A percentile compares a stretch with the other conserved stretches of the same genome.
These are phyloP conservation scores for Tachystola acroxantha DNA, from an alignment of 2,888 invertebrate species.

Conservation along the genomic window DNA sequence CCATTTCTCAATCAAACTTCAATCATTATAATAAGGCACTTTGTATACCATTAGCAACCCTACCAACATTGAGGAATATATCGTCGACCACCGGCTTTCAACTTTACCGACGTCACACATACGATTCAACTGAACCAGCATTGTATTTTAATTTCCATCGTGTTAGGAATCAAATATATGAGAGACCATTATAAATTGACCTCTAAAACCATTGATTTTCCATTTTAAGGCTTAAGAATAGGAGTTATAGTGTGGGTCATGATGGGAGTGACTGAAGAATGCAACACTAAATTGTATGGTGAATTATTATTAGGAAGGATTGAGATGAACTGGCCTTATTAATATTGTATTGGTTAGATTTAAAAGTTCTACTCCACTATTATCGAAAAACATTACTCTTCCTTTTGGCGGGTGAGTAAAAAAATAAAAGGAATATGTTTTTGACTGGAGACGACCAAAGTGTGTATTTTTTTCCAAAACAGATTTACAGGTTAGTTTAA, in stretches of 20 bases:
- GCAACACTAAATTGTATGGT: neutral
- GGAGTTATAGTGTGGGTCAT: conserved; percentile 17
- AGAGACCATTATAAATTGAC: conserved; percentile 15
- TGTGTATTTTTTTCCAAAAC: too few species aligned
- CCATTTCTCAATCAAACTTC: conserved; percentile 4
- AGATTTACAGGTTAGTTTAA: too few species aligned
- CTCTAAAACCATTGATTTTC: conserved; percentile 9
- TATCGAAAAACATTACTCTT: too few species aligned
- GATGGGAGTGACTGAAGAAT: neutral
- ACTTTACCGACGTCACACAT: conserved; percentile 62
- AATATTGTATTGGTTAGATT: conserved; percentile 18
- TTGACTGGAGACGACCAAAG: too few species aligned
- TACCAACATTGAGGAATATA: conserved; percentile 55
- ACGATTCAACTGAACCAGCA: conserved; percentile 50
- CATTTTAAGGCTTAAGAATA: conserved; percentile 16
- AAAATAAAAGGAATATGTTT: too few species aligned
- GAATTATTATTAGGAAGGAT: conserved; percentile 20
- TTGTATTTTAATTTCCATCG: conserved; percentile 68
- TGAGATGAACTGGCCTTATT: conserved; percentile 30
- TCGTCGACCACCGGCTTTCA: conserved; percentile 59
- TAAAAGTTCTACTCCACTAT: too few species aligned
- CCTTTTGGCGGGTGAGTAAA: too few species aligned
- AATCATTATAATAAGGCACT: conserved; percentile 7
- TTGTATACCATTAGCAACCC: conserved; percentile 28
- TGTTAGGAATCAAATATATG: conserved; percentile 54